phyloP scores from a whole-genome alignment of 2,797 vertebrate species.

The Poecilia wingei region DNA sequence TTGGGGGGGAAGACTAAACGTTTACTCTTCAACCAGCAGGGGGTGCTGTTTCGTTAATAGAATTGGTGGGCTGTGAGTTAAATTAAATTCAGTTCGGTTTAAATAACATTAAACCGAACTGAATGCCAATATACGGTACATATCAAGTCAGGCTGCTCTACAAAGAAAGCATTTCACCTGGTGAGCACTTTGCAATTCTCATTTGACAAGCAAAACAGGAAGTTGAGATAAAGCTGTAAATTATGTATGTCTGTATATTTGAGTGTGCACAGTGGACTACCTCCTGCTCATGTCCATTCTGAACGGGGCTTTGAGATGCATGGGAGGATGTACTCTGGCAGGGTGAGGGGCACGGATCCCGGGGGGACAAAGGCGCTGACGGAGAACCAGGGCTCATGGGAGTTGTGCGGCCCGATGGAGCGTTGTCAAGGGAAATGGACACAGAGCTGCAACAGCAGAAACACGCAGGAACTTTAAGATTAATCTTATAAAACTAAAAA shows the following conservation, averaged over 20 bases:
- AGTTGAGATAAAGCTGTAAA: constrained; percentile 13
- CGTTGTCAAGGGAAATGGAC: constrained; percentile 80
- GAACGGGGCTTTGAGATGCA: constrained; percentile 49
- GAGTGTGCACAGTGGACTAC: constrained; percentile 40
- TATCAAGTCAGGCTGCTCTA: neutral
- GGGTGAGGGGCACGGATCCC: constrained; percentile 48
- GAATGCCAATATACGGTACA: neutral
- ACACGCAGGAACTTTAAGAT: constrained; percentile 8
- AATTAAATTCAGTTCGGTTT: neutral
- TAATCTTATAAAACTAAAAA: neutral
- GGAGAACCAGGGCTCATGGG: constrained; percentile 73
- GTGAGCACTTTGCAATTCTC: constrained; percentile 1
- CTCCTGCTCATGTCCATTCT: constrained; percentile 66
- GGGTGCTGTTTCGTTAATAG: constrained; percentile 26
- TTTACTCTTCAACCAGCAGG: constrained; percentile 31
- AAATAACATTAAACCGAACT: too few relatives aligned
- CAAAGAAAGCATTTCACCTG: neutral
- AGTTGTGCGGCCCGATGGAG: constrained; percentile 59
- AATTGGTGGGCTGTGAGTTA: neutral
- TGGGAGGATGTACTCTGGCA: constrained; percentile 54
- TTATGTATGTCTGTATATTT: constrained; percentile 3
- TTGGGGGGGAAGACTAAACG: neutral
- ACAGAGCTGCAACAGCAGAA: constrained; percentile 69
- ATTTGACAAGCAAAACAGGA: constrained; percentile 36
- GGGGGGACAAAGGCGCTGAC: constrained; percentile 31